Conservation (phyloP, 2,113 vertebrate genomes). For the Tenebrosternarchus preto region DNA sequence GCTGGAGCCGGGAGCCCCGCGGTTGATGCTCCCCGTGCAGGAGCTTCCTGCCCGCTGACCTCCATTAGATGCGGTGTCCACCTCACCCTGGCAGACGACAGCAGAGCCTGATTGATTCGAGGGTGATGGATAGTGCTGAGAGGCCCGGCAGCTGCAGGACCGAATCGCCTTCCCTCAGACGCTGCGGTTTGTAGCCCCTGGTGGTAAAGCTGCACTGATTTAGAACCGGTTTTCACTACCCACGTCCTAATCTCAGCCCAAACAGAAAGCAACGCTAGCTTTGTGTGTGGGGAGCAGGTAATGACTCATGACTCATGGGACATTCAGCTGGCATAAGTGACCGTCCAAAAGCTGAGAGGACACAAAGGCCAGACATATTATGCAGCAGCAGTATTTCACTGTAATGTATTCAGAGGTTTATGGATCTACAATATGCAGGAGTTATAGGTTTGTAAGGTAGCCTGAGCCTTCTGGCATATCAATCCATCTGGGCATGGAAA, state of each 20-base stretch:
- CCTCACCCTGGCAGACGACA: conserved; percentile 11
- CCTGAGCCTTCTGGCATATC: conserved; percentile 33
- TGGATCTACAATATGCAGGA: conserved; percentile 38
- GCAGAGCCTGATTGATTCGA: conserved; percentile 44
- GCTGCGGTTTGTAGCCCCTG: background rate
- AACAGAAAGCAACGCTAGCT: conserved; percentile 17
- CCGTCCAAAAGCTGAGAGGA: conserved; percentile 17
- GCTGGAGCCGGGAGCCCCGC: background rate
- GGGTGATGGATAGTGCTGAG: conserved; percentile 33
- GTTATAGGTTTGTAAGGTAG: conserved; percentile 41
- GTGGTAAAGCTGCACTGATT: background rate
- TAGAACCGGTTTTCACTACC: background rate
- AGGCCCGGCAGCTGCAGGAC: background rate
- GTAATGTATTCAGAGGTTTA: conserved; percentile 35
- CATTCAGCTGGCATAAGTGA: conserved; percentile 20
- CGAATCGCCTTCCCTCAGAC: background rate
- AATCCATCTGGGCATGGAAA: conserved; percentile 19
- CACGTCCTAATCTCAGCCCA: background rate
- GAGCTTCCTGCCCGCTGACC: conserved; percentile 42
- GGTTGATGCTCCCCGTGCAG: conserved; percentile 18
- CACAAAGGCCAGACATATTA: conserved; percentile 26
- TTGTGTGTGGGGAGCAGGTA: conserved; percentile 7
- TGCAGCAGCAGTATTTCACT: conserved; percentile 37
- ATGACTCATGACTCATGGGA: conserved; percentile 21
- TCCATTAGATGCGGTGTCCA: conserved; percentile 38